Evolutionary conservation across 2,797 vertebrate genomes (phyloP).

Genomic region (Odontamblyopus lacepedii): DNA sequence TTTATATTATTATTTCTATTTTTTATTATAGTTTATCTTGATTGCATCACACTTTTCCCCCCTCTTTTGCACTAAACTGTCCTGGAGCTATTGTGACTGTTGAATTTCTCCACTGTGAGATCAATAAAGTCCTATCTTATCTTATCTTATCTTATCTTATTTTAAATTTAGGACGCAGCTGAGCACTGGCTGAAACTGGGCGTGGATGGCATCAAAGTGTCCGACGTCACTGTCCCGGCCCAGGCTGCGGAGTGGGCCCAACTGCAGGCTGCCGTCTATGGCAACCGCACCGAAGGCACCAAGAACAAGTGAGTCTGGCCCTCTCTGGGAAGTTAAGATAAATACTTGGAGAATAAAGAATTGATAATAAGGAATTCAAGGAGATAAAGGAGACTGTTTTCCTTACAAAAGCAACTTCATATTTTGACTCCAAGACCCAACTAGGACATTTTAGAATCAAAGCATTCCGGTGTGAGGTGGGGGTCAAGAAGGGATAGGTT

Average conservation of each 20-base stretch:
- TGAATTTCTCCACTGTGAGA: no score
- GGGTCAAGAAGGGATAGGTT: neutral
- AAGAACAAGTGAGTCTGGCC: slow-evolving; percentile 58
- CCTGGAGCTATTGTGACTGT: no score
- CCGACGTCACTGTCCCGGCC: slow-evolving; percentile 38
- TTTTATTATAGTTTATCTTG: no score
- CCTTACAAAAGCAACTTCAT: neutral
- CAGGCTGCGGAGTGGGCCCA: slow-evolving; percentile 21
- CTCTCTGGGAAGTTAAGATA: neutral
- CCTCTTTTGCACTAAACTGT: no score
- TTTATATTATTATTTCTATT: no score
- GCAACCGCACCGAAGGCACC: slow-evolving; percentile 59
- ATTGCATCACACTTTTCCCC: no score
- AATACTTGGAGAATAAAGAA: no score
- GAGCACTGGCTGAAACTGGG: slow-evolving; percentile 77
- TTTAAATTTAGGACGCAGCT: slow-evolving; percentile 72
- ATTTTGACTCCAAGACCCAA: slow-evolving; percentile 6
- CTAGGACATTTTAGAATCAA: slow-evolving; percentile 23
- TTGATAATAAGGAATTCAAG: neutral
- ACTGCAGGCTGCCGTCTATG: slow-evolving; percentile 45
- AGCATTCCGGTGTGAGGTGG: slow-evolving; percentile 36
- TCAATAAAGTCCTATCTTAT: no score
- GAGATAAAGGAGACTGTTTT: neutral
- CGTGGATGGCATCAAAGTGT: slow-evolving; percentile 82
- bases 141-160: neutral